Conservation (phyloP, 2,888 invertebrate species). For the Phyto melanocephala region DNA sequence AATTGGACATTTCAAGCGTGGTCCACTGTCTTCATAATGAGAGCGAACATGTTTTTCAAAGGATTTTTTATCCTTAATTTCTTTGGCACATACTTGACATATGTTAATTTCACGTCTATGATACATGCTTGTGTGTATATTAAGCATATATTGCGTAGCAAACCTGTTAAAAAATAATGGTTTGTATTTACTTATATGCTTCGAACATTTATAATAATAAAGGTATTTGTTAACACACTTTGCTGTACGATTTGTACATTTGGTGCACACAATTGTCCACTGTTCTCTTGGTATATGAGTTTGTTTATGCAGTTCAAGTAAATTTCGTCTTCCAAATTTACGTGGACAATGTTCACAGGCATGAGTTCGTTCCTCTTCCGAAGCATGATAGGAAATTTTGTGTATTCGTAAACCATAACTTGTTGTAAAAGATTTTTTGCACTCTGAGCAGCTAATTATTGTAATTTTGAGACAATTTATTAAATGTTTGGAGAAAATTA, state of each 20-base stretch:
- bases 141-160: conserved; percentile 70
- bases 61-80: conserved; percentile 74
- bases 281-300: conserved; percentile 71
- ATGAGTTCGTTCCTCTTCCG: conserved; percentile 73
- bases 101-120: conserved; percentile 75
- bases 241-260: conserved; percentile 73
- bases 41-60: conserved; percentile 75
- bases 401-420: conserved; percentile 73
- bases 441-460: conserved; percentile 69
- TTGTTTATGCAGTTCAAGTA: conserved; percentile 72
- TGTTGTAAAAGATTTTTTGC: conserved; percentile 69
- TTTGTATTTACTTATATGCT: no score
- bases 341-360: conserved; percentile 75
- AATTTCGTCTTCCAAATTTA: conserved; percentile 74
- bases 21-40: conserved; percentile 73
- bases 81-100: conserved; percentile 77
- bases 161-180: conserved; percentile 67
- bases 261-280: conserved; percentile 72
- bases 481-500: no score
- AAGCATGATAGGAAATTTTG: conserved; percentile 74
- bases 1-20: conserved; percentile 76
- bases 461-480: no score
- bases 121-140: conserved; percentile 70
- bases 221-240: background rate
- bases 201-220: no score